Base-by-base conservation (phyloP, 2,797 vertebrate species). In the Malacoctenus gilli region DNA sequence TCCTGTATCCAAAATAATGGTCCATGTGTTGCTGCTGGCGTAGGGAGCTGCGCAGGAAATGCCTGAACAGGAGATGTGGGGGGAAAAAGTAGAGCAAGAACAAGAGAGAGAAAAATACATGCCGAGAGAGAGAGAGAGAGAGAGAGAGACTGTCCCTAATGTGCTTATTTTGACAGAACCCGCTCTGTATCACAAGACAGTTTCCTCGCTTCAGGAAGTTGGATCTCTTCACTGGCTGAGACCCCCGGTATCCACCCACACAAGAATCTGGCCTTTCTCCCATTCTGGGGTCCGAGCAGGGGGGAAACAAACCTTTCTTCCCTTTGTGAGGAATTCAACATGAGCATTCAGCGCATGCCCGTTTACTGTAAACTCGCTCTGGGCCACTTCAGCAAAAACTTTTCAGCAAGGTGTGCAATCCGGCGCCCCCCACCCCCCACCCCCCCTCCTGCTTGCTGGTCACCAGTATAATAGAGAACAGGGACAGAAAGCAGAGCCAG, bases 21-120 rank as follows among this genome's bases (percentile, higher is more conserved):
- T 39, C 59, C 78, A 63, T 56, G 61, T 73, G 80, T 64, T 83
- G 72, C 76, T 84, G 55, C 79, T 88, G 84, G 85, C 81, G n/a
- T n/a, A n/a, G n/a, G n/a, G n/a, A 46, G 30, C 21, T 28, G 40
- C 43, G 70, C 86, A 89, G 89, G 90, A 91, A 90, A 89, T 89
- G 86, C 85, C 85, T 88, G 84, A 84, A 85, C 79, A 71, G 68
- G 79, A 87, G 86, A 88, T 82, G 77, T 87, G 84, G 78, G 84
- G 78, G 77, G 87, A 83, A 87, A 74, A 80, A 72, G 57, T 53
- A 44, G 58, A 75, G 64, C 66, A 63, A 75, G 66, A 79, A 64
- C 59, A 54, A 58, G 70, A 72, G 55, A 66, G 72, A 83, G n/a
- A n/a, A n/a, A 61, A 65, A 83, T 36, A 53, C 30, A 36, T 64